Percentiles rank a stretch among this genome's conserved stretches.
These are phyloP conservation scores for Acanthiza pusilla DNA, from an alignment of 2,797 vertebrate genomes.

Conservation along the genomic window DNA sequence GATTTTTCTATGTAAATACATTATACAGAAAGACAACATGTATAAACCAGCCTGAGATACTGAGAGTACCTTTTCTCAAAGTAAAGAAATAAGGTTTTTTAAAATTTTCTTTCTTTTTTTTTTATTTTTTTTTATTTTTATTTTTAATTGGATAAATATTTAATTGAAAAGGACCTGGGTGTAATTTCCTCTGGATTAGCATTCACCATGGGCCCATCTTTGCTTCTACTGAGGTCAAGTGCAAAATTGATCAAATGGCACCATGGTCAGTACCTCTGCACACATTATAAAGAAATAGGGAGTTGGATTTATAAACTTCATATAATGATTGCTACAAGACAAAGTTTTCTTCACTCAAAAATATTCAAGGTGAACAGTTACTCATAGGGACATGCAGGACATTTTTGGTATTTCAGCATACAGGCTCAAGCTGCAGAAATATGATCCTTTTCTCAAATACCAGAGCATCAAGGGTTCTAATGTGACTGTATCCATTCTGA, in stretches of 20 bases:
- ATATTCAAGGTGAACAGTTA: not conserved
- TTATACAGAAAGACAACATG: not conserved
- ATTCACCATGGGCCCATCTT: not conserved
- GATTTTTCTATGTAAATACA: not conserved
- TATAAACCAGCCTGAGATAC: not conserved
- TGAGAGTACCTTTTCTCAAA: not conserved
- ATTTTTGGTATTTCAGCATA: not conserved
- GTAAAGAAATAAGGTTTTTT: not conserved
- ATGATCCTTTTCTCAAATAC: not conserved
- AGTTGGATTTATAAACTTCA: not conserved
- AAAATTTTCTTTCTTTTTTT: not conserved
- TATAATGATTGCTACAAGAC: not conserved
- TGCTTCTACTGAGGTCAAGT: not conserved
- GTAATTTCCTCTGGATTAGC: not conserved
- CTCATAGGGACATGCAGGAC: not conserved
- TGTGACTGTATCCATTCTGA: fast-evolving
- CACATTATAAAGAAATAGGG: not conserved
- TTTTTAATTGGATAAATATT: not conserved
- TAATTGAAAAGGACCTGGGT: not conserved
- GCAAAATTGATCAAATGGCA: not conserved
- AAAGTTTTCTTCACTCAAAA: not conserved
- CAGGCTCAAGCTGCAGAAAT: not conserved
- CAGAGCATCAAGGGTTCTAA: not conserved
- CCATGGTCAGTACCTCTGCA: not conserved
- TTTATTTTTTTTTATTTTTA: not conserved